These are phyloP conservation scores for Aleiodes alternator DNA, from an alignment of 2,888 invertebrate genomes.

Conservation along the genomic window DNA sequence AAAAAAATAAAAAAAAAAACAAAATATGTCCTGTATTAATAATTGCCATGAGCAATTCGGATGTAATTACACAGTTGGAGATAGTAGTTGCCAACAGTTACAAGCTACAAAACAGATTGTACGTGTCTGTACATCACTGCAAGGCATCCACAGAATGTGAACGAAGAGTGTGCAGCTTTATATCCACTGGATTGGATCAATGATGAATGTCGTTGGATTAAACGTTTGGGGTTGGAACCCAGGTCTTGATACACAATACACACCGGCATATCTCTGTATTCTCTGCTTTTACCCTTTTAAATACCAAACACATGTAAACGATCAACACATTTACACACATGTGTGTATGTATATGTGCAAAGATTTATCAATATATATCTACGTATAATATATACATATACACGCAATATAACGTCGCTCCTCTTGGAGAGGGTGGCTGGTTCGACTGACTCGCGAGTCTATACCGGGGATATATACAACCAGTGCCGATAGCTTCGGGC, in stretches of 20 bases:
- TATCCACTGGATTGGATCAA: neutral
- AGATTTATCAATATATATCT: neutral
- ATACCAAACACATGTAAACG: no score
- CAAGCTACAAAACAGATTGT: neutral
- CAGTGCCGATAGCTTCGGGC: constrained; percentile 73
- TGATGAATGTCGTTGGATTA: constrained; percentile 32
- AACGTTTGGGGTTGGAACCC: constrained; percentile 12
- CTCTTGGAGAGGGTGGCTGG: constrained; percentile 22
- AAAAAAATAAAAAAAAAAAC: neutral
- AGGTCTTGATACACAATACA: neutral
- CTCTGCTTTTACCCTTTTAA: neutral
- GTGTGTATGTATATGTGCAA: no score
- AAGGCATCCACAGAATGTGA: neutral
- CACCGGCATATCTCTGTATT: neutral
- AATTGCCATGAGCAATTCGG: neutral
- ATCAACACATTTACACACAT: neutral
- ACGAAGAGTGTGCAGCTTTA: neutral
- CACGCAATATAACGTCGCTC: constrained; percentile 39
- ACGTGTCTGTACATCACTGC: constrained; percentile 1
- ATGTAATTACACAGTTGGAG: constrained; percentile 28
- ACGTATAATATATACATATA: constrained; percentile 25
- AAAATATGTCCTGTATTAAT: neutral
- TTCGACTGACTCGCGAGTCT: constrained; percentile 22
- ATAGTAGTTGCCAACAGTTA: constrained; percentile 15
- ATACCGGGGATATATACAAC: constrained; percentile 60